A percentile compares a stretch with the other conserved stretches of the same genome.
These are phyloP conservation scores for Phlogophora meticulosa DNA, from an alignment of 2,888 invertebrate genomes.

Conservation along the genomic window DNA sequence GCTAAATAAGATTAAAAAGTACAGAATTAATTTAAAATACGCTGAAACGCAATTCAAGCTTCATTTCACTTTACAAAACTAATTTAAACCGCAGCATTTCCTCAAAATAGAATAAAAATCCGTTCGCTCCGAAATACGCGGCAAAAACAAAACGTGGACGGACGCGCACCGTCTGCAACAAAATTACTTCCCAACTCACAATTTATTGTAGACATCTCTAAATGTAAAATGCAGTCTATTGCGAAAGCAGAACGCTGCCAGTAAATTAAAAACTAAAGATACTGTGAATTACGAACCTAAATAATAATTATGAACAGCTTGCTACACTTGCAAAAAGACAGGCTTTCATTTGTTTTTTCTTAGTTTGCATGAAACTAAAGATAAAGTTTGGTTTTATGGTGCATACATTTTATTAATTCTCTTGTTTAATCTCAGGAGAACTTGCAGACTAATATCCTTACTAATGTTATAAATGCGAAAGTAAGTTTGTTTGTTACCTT, in stretches of 20 bases:
- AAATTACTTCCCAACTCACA: constrained; percentile 51
- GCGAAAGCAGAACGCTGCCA: neutral
- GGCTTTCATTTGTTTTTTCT: neutral
- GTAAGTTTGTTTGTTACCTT: too few species aligned
- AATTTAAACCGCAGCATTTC: constrained; percentile 34
- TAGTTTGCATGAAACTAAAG: neutral
- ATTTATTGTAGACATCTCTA: constrained; percentile 50
- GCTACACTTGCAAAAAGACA: neutral
- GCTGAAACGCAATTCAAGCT: neutral
- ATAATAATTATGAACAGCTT: neutral
- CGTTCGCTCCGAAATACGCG: constrained; percentile 33
- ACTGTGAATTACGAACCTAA: neutral
- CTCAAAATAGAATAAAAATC: constrained; percentile 47
- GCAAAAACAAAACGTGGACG: constrained; percentile 43
- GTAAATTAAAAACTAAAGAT: constrained; percentile 6
- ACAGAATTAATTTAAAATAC: neutral
- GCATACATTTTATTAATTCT: too few species aligned
- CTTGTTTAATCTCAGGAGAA: too few species aligned
- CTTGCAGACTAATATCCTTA: too few species aligned
- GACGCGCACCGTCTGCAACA: constrained; percentile 47
- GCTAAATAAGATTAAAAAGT: too few species aligned
- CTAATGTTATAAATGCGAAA: too few species aligned
- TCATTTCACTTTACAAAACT: constrained; percentile 24
- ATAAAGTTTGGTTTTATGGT: neutral
- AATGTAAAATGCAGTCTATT: constrained; percentile 35